phyloP scores from a whole-genome alignment of 2,113 vertebrate genomes.

The Pseudopodoces humilis region DNA sequence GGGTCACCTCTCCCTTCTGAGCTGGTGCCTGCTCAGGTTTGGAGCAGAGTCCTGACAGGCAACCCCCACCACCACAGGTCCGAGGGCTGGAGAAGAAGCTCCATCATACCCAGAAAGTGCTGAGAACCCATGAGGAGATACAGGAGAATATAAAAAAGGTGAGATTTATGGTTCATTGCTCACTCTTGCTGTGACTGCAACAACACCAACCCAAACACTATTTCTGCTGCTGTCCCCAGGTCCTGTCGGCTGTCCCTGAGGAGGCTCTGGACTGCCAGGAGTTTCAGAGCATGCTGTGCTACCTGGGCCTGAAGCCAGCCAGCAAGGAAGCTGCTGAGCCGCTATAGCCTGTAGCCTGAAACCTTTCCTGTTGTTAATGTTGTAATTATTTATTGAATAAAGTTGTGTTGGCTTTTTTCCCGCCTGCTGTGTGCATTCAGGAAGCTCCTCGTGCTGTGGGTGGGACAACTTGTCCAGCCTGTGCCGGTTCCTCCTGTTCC shows the following conservation, averaged over 20 bases:
- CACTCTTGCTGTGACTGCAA: neutral
- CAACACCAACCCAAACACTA: neutral
- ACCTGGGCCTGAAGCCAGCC: neutral
- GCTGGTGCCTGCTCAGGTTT: neutral
- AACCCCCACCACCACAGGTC: neutral
- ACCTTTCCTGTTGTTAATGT: neutral
- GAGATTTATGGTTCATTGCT: neutral
- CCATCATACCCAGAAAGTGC: neutral
- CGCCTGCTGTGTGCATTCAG: neutral
- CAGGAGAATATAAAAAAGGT: constrained; percentile 47
- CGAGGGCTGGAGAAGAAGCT: neutral
- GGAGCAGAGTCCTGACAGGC: neutral
- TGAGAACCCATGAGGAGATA: neutral
- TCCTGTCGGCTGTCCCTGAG: fast-evolving
- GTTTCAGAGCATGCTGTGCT: constrained; percentile 44
- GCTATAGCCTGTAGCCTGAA: neutral
- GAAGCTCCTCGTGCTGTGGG: neutral
- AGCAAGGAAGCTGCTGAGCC: neutral
- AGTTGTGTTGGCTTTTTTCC: neutral
- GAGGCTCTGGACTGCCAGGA: constrained; percentile 42
- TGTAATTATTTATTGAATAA: constrained; percentile 48
- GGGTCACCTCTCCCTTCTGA: neutral
- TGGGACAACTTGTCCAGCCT: neutral
- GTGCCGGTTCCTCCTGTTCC: neutral
- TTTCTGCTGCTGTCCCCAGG: neutral